Percentiles rank a stretch among this genome's conserved stretches.
Conservation (phyloP, 2,113 vertebrate genomes). For the Platichthys flesus region DNA sequence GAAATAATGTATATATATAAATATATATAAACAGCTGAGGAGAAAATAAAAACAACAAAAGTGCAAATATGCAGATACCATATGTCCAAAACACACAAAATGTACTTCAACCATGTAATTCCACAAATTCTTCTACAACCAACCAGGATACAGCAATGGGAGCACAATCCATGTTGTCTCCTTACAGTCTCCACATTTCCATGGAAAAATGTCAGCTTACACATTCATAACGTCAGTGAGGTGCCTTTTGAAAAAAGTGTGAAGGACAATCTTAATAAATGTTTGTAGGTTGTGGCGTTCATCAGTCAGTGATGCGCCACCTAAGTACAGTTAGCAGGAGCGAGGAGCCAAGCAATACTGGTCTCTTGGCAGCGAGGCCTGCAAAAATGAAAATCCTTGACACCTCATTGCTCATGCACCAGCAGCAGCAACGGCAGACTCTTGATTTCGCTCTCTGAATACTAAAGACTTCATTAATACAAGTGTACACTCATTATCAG, state of each 20-base stretch:
- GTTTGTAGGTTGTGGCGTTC: background rate
- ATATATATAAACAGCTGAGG: no score
- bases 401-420: slow-evolving; percentile 1
- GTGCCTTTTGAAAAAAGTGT: background rate
- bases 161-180: no score
- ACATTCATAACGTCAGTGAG: background rate
- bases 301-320: background rate
- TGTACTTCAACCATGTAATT: no score
- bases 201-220: background rate
- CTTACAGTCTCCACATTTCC: background rate
- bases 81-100: background rate
- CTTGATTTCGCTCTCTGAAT: slow-evolving; percentile 13
- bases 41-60: no score
- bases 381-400: slow-evolving; percentile 10
- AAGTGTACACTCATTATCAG: background rate
- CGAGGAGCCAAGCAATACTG: slow-evolving; percentile 10
- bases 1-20: no score
- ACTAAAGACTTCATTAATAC: slow-evolving; percentile 8
- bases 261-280: background rate
- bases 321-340: background rate
- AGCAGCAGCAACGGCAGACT: background rate
- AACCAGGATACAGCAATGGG: no score
- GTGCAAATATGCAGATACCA: no score
- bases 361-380: slow-evolving; percentile 16
- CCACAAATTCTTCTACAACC: no score